Evolutionary conservation across 2,113 vertebrate genomes (phyloP).

Genomic region (Zosterops hypoxanthus): DNA sequence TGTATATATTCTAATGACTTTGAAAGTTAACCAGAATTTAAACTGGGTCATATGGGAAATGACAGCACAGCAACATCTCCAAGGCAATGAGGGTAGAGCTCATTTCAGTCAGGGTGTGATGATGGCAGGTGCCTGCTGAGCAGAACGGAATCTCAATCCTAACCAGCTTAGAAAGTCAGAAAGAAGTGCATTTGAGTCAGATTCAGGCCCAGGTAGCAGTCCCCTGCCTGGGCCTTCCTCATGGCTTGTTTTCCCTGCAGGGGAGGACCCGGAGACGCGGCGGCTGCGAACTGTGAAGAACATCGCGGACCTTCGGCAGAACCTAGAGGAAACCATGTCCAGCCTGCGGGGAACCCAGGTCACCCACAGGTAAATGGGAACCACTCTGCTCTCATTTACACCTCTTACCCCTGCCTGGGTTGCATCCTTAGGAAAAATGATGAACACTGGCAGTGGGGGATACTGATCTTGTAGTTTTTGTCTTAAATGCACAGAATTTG

Average conservation of each 20-base stretch:
- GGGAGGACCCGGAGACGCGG: slow-evolving; percentile 90
- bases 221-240: neutral
- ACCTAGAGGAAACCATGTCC: slow-evolving; percentile 97
- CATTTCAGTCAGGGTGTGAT: accelerated
- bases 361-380: slow-evolving; percentile 80
- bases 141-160: neutral
- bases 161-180: neutral
- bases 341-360: slow-evolving; percentile 93
- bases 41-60: neutral
- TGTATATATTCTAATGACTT: neutral
- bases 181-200: neutral
- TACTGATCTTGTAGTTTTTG: neutral
- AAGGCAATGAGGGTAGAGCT: neutral
- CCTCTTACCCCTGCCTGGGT: neutral
- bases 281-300: slow-evolving; percentile 91
- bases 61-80: neutral
- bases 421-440: neutral
- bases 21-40: slow-evolving; percentile 6
- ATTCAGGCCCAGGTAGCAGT: neutral
- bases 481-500: neutral
- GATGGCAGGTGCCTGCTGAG: accelerated
- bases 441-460: neutral
- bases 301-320: slow-evolving; percentile 94
- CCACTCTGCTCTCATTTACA: neutral
- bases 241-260: slow-evolving; percentile 50